phyloP scores from a whole-genome alignment of 2,888 invertebrate species.

The Vanessa cardui region DNA sequence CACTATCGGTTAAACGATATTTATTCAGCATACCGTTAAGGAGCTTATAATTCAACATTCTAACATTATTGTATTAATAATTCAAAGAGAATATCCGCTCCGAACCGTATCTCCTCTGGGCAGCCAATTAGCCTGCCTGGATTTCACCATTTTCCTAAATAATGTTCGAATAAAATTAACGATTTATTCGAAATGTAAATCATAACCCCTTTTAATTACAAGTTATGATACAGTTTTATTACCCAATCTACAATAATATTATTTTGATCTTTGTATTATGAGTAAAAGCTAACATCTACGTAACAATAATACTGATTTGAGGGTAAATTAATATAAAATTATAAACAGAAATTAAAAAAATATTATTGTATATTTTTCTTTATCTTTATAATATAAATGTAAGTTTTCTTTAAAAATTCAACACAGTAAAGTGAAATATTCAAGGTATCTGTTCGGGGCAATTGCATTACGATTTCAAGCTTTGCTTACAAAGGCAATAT shows the following conservation, averaged over 20 bases:
- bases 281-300: neutral
- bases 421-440: constrained; percentile 23
- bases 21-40: constrained; percentile 74
- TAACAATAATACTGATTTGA: neutral
- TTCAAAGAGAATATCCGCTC: constrained; percentile 68
- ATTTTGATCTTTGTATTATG: constrained; percentile 2
- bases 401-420: constrained; percentile 2
- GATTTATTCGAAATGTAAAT: constrained; percentile 12
- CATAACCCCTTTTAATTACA: constrained; percentile 9
- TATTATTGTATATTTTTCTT: constrained; percentile 1
- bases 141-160: constrained; percentile 55
- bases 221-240: constrained; percentile 3
- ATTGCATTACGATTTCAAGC: constrained; percentile 31
- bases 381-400: neutral
- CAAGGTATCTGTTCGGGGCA: constrained; percentile 32
- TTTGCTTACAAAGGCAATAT: constrained; percentile 34
- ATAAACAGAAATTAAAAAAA: too few species aligned
- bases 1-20: constrained; percentile 47
- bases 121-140: constrained; percentile 63
- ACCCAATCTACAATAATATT: neutral
- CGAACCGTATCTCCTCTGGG: constrained; percentile 64
- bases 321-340: neutral
- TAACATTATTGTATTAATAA: constrained; percentile 76
- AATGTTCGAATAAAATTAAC: constrained; percentile 37
- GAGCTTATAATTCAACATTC: constrained; percentile 74